Percentiles rank a stretch among this genome's conserved stretches.
phyloP scores from a whole-genome alignment of 2,113 vertebrate genomes.

The Irena cyanogastra region DNA sequence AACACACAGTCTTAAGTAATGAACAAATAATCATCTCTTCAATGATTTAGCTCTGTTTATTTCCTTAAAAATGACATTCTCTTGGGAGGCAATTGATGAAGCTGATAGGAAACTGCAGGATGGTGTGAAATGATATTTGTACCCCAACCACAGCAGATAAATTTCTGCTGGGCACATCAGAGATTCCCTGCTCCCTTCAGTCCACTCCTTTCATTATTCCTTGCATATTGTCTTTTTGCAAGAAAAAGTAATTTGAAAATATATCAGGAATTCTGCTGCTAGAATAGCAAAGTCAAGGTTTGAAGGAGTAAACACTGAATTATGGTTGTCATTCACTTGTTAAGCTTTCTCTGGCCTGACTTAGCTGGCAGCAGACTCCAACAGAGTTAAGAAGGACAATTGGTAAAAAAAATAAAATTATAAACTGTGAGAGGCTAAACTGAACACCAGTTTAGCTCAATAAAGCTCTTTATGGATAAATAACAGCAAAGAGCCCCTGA shows the following conservation, averaged over 20 bases:
- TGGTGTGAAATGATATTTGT: constrained; percentile 52
- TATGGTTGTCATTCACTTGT: neutral
- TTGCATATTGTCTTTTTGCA: neutral
- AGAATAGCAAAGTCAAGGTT: neutral
- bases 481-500: neutral
- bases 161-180: neutral
- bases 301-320: neutral
- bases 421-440: neutral
- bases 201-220: neutral
- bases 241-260: neutral
- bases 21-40: constrained; percentile 10
- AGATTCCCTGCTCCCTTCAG: neutral
- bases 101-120: neutral
- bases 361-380: neutral
- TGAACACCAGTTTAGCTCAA: neutral
- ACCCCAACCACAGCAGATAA: neutral
- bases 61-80: neutral
- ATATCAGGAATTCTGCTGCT: neutral
- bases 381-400: neutral
- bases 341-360: neutral
- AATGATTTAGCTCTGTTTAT: constrained; percentile 6
- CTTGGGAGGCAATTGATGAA: neutral
- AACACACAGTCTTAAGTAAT: neutral
- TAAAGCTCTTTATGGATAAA: constrained; percentile 13
- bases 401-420: neutral